Evolutionary conservation across 2,888 invertebrate genomes (phyloP).

Genomic region (Trissonchulus sp.): DNA sequence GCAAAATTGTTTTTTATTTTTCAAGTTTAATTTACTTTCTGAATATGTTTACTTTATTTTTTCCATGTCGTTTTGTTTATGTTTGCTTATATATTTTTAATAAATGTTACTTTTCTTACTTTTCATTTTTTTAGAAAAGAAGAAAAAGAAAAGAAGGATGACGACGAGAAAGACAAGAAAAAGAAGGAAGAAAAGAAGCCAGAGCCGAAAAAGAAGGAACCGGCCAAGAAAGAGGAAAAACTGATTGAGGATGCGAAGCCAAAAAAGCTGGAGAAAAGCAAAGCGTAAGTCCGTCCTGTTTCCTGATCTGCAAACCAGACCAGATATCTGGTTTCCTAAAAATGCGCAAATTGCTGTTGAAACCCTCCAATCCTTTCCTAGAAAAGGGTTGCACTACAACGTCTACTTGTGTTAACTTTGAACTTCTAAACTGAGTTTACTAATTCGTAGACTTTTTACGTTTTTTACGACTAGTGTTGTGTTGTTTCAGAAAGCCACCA

Average conservation of each 20-base stretch:
- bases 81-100: too few species aligned
- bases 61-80: too few species aligned
- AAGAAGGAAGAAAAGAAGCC: not conserved
- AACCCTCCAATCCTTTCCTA: not conserved
- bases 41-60: too few species aligned
- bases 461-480: not conserved
- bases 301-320: not conserved
- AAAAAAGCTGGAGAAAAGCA: not conserved
- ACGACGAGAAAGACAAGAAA: slow-evolving; percentile 11
- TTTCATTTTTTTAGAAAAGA: not conserved
- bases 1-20: too few species aligned
- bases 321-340: not conserved
- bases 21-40: too few species aligned
- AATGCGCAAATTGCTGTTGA: too few species aligned
- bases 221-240: slow-evolving; percentile 14
- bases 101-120: too few species aligned
- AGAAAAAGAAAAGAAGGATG: slow-evolving; percentile 2
- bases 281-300: too few species aligned
- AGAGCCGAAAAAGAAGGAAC: not conserved
- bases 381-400: too few species aligned
- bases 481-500: not conserved
- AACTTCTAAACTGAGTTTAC: too few species aligned
- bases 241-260: not conserved
- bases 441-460: too few species aligned
- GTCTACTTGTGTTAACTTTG: too few species aligned